phyloP scores from a whole-genome alignment of 2,888 invertebrate genomes.

The Yponomeuta plumbellus region DNA sequence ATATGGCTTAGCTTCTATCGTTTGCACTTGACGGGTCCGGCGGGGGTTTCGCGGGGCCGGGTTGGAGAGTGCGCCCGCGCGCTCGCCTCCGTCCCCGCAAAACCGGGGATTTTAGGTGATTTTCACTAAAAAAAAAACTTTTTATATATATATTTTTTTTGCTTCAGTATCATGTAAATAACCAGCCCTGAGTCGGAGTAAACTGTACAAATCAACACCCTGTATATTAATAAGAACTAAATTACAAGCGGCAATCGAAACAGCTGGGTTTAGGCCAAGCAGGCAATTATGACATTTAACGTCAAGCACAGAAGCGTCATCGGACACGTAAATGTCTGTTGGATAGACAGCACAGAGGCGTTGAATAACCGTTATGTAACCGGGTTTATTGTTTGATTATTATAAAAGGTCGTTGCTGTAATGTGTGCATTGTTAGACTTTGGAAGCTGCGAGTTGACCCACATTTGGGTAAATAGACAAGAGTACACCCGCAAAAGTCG shows the following conservation, averaged over 20 bases:
- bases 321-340: neutral
- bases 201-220: neutral
- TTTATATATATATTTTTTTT: too few species aligned
- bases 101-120: too few species aligned
- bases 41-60: too few species aligned
- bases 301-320: neutral
- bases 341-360: slow-evolving; percentile 9
- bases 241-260: neutral
- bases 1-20: too few species aligned
- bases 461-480: neutral
- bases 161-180: too few species aligned
- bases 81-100: too few species aligned
- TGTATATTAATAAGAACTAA: neutral
- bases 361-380: slow-evolving; percentile 31
- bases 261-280: neutral
- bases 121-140: too few species aligned
- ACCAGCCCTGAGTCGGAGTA: too few species aligned
- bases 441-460: neutral
- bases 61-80: too few species aligned
- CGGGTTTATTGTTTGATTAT: slow-evolving; percentile 28
- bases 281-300: neutral
- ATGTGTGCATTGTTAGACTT: slow-evolving; percentile 1
- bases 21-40: too few species aligned
- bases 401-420: slow-evolving; percentile 4
- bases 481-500: neutral